Conservation (phyloP, 2,888 invertebrate genomes). For the Tachina lurida region DNA sequence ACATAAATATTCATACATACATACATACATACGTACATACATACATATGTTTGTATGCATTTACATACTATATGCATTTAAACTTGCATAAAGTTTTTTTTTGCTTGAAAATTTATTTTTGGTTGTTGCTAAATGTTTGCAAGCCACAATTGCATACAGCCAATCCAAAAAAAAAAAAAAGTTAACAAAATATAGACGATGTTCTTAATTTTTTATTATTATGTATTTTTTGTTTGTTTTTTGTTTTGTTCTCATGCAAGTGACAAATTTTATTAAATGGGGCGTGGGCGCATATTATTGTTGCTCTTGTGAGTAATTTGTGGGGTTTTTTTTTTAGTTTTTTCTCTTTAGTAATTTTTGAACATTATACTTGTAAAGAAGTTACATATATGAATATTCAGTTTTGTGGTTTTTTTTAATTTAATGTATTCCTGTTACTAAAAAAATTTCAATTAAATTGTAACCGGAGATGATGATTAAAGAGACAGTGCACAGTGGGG, state of each 20-base stretch:
- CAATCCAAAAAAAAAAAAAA: constrained; percentile 3
- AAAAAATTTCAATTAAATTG: too few relatives aligned
- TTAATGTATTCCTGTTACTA: too few relatives aligned
- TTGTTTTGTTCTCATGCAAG: neutral
- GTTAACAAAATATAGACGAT: neutral
- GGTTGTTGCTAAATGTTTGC: constrained; percentile 25
- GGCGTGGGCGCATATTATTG: neutral
- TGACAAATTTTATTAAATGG: too few relatives aligned
- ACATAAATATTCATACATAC: too few relatives aligned
- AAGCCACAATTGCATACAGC: constrained; percentile 33
- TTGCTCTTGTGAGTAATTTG: neutral
- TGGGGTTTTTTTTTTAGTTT: neutral
- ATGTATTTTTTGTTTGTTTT: neutral
- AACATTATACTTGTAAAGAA: neutral
- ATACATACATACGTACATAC: neutral
- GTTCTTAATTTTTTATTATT: constrained; percentile 32
- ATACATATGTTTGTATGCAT: too few relatives aligned
- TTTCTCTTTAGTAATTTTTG: neutral
- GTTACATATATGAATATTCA: neutral
- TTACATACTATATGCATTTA: too few relatives aligned
- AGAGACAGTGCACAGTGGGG: too few relatives aligned
- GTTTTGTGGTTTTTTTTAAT: too few relatives aligned
- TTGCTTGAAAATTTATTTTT: neutral
- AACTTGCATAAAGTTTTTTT: too few relatives aligned
- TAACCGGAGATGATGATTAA: too few relatives aligned